Evolutionary conservation across 2,888 invertebrate genomes (phyloP), one percentile per base, ranked within the genome.

Genomic region (Apocheima hispidaria): DNA sequence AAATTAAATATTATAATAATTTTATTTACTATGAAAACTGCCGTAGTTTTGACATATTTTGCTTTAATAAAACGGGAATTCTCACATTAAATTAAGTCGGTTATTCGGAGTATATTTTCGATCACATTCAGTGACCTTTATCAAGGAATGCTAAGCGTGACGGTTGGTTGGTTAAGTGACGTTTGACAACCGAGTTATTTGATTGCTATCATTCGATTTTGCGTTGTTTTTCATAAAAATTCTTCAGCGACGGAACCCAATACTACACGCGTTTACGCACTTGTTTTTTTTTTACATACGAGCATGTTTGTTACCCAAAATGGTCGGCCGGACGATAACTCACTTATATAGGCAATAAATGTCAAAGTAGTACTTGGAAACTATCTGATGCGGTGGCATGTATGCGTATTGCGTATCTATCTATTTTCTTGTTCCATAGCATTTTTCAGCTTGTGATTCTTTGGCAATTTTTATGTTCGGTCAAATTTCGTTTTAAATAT

Each of bases 341-440:
- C 88, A 83, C 82, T 73, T 86, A 83, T 82, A 84, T 75, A 74
- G 71, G 73, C 83, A 77, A 83, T 88, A 84, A 87, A 81, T 61
- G 87, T 86, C 82, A 68, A 80, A 80, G 73, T 79, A 82, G 55
- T 63, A 69, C 63, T 64, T 52, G n/a, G 41, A 60, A 68, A 69
- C 49, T 59, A 62, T 48, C 41, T 43, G 51, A 51, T 49, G 35
- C 16, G 44, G 36, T 44, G 18, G 21, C 16, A n/a, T 55, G 43
- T 35, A 26, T 28, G 26, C 9, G 5, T 23, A 35, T 10, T 4
- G 23, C 18, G 20, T 50, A 23, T 46, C 55, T 36, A 28, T 44
- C 10, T 40, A 20, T 51, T 51, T 30, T 41, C 12, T 40, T 51
- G 14, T 9, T 51, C 18, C n/a, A 12, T n/a, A 30, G 18, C 46